These are phyloP conservation scores for Lophius piscatorius DNA, from an alignment of 2,113 vertebrate species.

Conservation along the genomic window DNA sequence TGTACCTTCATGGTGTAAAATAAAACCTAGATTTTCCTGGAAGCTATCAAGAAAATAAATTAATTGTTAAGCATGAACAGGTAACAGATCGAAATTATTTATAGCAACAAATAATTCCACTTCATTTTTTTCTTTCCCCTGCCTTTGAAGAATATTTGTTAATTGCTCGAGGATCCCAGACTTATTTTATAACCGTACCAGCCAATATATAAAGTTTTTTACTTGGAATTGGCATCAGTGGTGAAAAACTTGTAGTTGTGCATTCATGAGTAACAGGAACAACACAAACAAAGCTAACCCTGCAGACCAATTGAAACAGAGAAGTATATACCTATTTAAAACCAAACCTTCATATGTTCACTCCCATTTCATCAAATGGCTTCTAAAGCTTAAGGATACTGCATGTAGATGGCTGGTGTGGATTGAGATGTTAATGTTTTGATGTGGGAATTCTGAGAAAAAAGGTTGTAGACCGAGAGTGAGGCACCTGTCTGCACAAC, in stretches of 20 bases:
- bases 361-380: constrained; percentile 38
- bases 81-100: constrained; percentile 9
- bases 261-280: constrained; percentile 47
- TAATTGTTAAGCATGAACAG: too few species aligned
- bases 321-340: constrained; percentile 47
- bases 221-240: constrained; percentile 19
- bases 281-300: constrained; percentile 43
- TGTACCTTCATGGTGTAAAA: constrained; percentile 41
- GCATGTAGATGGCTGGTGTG: constrained; percentile 40
- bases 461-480: constrained; percentile 49
- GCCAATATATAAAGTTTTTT: constrained; percentile 30
- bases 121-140: constrained; percentile 3
- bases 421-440: constrained; percentile 36
- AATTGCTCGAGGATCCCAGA: constrained; percentile 20
- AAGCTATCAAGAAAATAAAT: too few species aligned
- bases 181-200: constrained; percentile 33
- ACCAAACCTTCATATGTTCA: constrained; percentile 49
- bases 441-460: constrained; percentile 46
- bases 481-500: constrained; percentile 45
- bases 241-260: constrained; percentile 21
- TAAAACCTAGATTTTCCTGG: constrained; percentile 28
- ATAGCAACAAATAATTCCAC: constrained; percentile 1
- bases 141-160: constrained; percentile 4
- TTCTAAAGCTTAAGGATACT: constrained; percentile 48
- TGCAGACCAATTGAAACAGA: constrained; percentile 39